A percentile compares a stretch with the other conserved stretches of the same genome.
Conservation (phyloP, 2,113 vertebrate genomes). For the Oophaga pumilio region DNA sequence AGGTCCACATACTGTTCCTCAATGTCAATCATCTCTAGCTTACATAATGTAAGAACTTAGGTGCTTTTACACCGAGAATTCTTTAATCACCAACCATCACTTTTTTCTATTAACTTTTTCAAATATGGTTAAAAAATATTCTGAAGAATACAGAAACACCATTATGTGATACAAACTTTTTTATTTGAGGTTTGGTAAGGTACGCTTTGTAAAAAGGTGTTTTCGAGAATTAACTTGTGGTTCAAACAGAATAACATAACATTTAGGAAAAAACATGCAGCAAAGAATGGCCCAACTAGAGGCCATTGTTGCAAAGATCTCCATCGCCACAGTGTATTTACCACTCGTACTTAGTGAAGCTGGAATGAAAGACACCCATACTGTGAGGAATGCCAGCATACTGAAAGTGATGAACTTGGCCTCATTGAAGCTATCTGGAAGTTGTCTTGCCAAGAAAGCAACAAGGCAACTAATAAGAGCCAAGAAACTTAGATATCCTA, state of each 20-base stretch:
- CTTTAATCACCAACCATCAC: too few species aligned
- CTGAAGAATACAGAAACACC: neutral
- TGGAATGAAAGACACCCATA: conserved; percentile 55
- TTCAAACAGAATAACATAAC: conserved; percentile 31
- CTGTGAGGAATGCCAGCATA: conserved; percentile 53
- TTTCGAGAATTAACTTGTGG: conserved; percentile 18
- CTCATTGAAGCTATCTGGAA: conserved; percentile 56
- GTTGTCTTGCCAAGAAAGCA: conserved; percentile 55
- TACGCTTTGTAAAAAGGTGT: neutral
- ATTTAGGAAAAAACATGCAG: conserved; percentile 42
- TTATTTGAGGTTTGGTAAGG: neutral
- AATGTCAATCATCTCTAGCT: too few species aligned
- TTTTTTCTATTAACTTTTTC: too few species aligned
- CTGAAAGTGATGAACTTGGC: conserved; percentile 58
- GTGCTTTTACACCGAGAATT: too few species aligned
- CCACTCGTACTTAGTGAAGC: conserved; percentile 49
- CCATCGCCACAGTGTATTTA: conserved; percentile 54
- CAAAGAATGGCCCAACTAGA: conserved; percentile 40
- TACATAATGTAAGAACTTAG: too few species aligned
- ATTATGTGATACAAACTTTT: neutral
- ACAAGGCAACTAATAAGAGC: conserved; percentile 42
- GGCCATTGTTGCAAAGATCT: conserved; percentile 53
- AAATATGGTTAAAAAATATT: too few species aligned
- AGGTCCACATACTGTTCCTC: too few species aligned
- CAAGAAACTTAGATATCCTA: conserved; percentile 53